Percentiles rank a stretch among this genome's conserved stretches.
phyloP scores from a whole-genome alignment of 2,888 invertebrate species.

The Andricus quercusramuli region DNA sequence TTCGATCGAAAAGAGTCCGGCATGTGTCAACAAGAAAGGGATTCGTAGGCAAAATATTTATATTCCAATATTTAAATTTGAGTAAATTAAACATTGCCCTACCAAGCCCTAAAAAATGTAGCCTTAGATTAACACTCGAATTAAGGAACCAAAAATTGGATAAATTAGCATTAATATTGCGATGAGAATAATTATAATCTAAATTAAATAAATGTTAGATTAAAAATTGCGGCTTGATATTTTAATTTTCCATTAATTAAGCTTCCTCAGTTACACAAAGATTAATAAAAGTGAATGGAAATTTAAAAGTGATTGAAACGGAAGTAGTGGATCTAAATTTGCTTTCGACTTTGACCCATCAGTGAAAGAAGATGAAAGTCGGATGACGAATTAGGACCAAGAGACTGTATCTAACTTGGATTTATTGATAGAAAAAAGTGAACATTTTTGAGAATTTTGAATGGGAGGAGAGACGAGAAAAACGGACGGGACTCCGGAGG shows the following conservation, averaged over 20 bases:
- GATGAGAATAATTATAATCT: conserved; percentile 2
- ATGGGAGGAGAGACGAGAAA: conserved; percentile 61
- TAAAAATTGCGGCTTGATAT: background rate
- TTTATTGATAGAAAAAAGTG: conserved; percentile 6
- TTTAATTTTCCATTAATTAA: background rate
- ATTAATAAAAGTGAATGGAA: background rate
- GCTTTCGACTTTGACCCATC: conserved; percentile 24
- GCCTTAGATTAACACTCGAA: background rate
- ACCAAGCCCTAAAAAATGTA: background rate
- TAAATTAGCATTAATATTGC: background rate
- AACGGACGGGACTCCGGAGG: conserved; percentile 57
- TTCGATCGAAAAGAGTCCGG: too few relatives aligned
- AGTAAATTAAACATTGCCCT: background rate
- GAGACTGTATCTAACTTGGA: background rate
- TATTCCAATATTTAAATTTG: too few relatives aligned
- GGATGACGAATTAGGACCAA: background rate
- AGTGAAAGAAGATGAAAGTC: conserved; percentile 15
- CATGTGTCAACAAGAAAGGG: background rate
- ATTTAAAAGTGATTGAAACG: background rate
- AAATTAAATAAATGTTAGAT: background rate
- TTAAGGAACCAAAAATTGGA: background rate
- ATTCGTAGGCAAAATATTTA: background rate
- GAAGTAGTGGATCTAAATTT: conserved; percentile 15
- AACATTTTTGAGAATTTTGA: conserved; percentile 17
- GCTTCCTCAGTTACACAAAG: background rate